phyloP scores from a whole-genome alignment of 1,140 invertebrate species.

The Bradysia coprophila region DNA sequence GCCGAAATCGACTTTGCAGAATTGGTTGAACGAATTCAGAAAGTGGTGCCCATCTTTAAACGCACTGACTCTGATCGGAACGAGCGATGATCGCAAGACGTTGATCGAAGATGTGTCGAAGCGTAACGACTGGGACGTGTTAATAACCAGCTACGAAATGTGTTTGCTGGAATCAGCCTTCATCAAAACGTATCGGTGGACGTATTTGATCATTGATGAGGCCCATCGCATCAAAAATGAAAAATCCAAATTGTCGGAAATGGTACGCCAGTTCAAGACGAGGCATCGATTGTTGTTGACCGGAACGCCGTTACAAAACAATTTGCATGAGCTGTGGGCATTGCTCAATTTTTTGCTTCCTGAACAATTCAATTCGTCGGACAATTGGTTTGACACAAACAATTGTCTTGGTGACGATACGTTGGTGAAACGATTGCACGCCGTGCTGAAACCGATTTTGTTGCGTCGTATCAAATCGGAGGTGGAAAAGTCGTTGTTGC shows the following conservation, averaged over 20 bases:
- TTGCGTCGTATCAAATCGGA: conserved; percentile 83
- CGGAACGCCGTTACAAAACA: conserved; percentile 94
- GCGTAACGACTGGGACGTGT: conserved; percentile 93
- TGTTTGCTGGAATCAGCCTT: conserved; percentile 68
- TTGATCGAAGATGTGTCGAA: conserved; percentile 51
- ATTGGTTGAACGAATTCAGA: conserved; percentile 95
- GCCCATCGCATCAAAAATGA: conserved; percentile 96
- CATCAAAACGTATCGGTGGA: conserved; percentile 62
- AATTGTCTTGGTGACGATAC: conserved; percentile 68
- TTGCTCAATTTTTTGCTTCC: conserved; percentile 94
- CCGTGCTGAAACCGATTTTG: conserved; percentile 83
- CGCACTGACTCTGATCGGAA: conserved; percentile 85
- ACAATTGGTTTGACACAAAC: conserved; percentile 87
- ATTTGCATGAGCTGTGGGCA: conserved; percentile 89
- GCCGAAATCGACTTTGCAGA: conserved; percentile 89
- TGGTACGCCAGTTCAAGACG: conserved; percentile 64
- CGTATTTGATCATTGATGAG: conserved; percentile 91
- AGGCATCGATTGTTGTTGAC: conserved; percentile 64
- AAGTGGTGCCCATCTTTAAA: conserved; percentile 86
- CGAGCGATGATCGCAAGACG: conserved; percentile 54
- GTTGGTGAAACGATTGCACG: conserved; percentile 69
- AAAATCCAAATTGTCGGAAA: conserved; percentile 61
- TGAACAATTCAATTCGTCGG: conserved; percentile 77
- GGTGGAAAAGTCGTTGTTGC: conserved; percentile 55
- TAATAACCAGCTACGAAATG: conserved; percentile 96